phyloP scores from a whole-genome alignment of 2,113 vertebrate species.

The Macquaria australasica region DNA sequence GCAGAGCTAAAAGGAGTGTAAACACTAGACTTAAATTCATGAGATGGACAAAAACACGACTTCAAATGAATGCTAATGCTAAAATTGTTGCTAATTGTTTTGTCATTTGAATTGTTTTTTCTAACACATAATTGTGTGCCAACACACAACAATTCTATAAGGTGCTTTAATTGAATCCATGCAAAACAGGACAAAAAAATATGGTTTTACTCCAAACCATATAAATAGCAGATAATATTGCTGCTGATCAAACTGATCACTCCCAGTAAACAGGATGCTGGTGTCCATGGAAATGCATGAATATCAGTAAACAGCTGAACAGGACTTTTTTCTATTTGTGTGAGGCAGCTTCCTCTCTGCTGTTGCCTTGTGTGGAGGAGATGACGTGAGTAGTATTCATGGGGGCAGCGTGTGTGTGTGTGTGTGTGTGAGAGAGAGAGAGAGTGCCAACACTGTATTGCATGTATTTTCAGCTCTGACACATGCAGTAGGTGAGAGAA shows the following conservation, averaged over 20 bases:
- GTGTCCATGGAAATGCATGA: neutral
- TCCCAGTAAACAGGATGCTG: neutral
- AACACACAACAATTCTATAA: neutral
- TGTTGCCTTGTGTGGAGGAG: conserved; percentile 41
- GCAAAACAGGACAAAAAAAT: neutral
- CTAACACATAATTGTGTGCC: too few species aligned
- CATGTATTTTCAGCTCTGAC: conserved; percentile 72
- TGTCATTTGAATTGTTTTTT: neutral
- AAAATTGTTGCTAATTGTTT: too few species aligned
- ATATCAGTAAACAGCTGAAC: neutral
- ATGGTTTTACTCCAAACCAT: neutral
- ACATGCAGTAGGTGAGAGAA: conserved; percentile 60
- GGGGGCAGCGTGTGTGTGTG: conserved; percentile 27
- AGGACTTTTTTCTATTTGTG: conserved; percentile 17
- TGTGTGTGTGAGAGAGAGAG: too few species aligned
- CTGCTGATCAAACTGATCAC: neutral
- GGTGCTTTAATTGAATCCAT: too few species aligned
- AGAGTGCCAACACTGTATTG: conserved; percentile 13
- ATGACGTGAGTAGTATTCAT: conserved; percentile 66
- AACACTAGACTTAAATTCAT: neutral
- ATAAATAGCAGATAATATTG: neutral
- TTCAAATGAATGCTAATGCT: neutral
- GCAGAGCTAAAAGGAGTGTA: neutral
- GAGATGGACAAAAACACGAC: neutral
- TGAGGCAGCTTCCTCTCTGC: conserved; percentile 36